phyloP scores from a whole-genome alignment of 2,888 invertebrate genomes.

The Drosophila phalerata region DNA sequence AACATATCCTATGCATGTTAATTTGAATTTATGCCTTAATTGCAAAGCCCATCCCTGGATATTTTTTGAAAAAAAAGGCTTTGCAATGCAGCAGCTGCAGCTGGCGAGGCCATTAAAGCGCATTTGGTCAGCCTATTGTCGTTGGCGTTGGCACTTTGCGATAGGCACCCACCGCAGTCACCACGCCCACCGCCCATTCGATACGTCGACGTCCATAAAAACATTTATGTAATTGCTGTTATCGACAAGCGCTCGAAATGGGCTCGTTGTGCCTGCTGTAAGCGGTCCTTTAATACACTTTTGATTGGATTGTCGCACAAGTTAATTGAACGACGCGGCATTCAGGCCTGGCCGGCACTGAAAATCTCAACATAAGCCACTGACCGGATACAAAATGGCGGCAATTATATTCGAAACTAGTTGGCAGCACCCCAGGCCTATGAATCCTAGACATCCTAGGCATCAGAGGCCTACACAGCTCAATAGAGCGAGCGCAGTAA shows the following conservation, averaged over 20 bases:
- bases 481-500: conserved; percentile 32
- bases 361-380: conserved; percentile 54
- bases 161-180: conserved; percentile 43
- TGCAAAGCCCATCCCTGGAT: conserved; percentile 42
- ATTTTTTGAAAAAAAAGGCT: conserved; percentile 36
- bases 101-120: conserved; percentile 64
- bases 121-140: conserved; percentile 62
- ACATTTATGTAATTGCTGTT: conserved; percentile 81
- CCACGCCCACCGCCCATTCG: conserved; percentile 9
- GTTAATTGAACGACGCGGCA: conserved; percentile 74
- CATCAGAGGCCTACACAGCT: background rate
- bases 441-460: background rate
- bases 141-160: conserved; percentile 38
- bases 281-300: conserved; percentile 78
- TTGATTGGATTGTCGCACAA: conserved; percentile 82
- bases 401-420: conserved; percentile 73
- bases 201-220: conserved; percentile 58
- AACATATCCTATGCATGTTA: conserved; percentile 58
- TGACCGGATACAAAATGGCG: conserved; percentile 52
- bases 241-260: conserved; percentile 76
- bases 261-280: conserved; percentile 59
- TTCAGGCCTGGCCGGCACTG: conserved; percentile 16
- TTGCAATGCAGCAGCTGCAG: conserved; percentile 52
- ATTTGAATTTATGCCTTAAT: conserved; percentile 76
- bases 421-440: conserved; percentile 22